Percentiles rank a stretch among this genome's conserved stretches.
Conservation (phyloP, 1,140 invertebrate genomes). For the Macrocentrus cingulum region DNA sequence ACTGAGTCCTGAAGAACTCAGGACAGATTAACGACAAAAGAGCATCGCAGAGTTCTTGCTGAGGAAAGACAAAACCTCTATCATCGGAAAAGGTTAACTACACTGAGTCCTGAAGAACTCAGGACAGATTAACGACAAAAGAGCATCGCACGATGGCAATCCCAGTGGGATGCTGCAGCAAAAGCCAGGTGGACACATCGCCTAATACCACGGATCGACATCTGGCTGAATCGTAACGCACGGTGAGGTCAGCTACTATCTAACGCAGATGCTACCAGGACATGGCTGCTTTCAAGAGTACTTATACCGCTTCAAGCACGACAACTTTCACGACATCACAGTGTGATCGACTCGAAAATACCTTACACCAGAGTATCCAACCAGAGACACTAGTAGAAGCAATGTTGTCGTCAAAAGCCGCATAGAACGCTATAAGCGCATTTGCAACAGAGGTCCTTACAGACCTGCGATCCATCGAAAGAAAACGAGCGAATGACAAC, state of each 20-base stretch:
- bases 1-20: slow-evolving; percentile 13
- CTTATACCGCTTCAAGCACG: slow-evolving; percentile 35
- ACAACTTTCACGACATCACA: slow-evolving; percentile 29
- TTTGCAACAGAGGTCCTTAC: slow-evolving; percentile 14
- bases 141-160: slow-evolving; percentile 20
- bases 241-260: slow-evolving; percentile 32
- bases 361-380: slow-evolving; percentile 2
- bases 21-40: too few species aligned
- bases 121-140: slow-evolving; percentile 15
- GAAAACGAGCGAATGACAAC: slow-evolving; percentile 4
- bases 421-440: slow-evolving; percentile 12
- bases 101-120: slow-evolving; percentile 14
- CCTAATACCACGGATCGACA: slow-evolving; percentile 29
- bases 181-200: slow-evolving; percentile 11
- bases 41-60: slow-evolving; percentile 27
- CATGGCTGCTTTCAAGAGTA: slow-evolving; percentile 44
- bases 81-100: neutral
- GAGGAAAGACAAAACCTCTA: slow-evolving; percentile 21
- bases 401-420: slow-evolving; percentile 21
- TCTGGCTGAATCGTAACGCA: slow-evolving; percentile 30
- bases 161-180: neutral
- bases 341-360: neutral
- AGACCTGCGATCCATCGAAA: slow-evolving; percentile 13
- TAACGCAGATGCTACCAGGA: slow-evolving; percentile 26
- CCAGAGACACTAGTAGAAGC: slow-evolving; percentile 22